phyloP scores from a whole-genome alignment of 30 jellyfish, hydroid and myxozoan species.

The Hydra vulgaris region DNA sequence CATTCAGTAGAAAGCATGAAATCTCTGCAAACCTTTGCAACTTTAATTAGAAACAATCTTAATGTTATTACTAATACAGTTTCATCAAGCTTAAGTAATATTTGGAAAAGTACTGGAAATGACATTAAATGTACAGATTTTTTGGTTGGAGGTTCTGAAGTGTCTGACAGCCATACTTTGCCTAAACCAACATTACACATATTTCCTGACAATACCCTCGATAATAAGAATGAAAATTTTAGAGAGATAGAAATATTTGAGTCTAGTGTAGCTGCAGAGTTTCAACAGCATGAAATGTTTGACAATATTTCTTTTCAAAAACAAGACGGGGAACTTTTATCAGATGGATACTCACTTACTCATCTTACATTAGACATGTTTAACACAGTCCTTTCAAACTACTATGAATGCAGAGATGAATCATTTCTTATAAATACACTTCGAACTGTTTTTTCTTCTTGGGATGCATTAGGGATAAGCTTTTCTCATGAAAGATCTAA shows the following conservation, averaged over 20 bases:
- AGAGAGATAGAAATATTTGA: conserved; percentile 51
- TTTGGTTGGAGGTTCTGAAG: not conserved
- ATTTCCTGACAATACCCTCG: conserved; percentile 47
- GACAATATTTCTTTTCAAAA: not conserved
- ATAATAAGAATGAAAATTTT: conserved; percentile 25
- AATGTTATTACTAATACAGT: conserved; percentile 4
- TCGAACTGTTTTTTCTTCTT: conserved; percentile 83
- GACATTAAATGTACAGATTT: not conserved
- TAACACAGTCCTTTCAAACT: conserved; percentile 41
- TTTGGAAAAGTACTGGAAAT: conserved; percentile 10
- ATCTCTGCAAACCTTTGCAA: not conserved
- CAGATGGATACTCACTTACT: conserved; percentile 62
- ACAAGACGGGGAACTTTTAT: not conserved
- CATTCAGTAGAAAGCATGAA: conserved; percentile 5
- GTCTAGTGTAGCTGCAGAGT: conserved; percentile 27
- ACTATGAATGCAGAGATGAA: conserved; percentile 56
- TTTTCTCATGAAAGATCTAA: conserved; percentile 32
- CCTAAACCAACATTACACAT: conserved; percentile 30
- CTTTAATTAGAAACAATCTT: conserved; percentile 5
- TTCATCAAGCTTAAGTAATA: conserved; percentile 24
- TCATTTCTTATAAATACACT: conserved; percentile 60
- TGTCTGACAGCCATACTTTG: not conserved
- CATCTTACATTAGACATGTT: conserved; percentile 75
- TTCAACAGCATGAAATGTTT: not conserved
- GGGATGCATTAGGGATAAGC: conserved; percentile 45